These are phyloP conservation scores for Merluccius polli DNA, from an alignment of 2,797 vertebrate genomes.

Conservation along the genomic window DNA sequence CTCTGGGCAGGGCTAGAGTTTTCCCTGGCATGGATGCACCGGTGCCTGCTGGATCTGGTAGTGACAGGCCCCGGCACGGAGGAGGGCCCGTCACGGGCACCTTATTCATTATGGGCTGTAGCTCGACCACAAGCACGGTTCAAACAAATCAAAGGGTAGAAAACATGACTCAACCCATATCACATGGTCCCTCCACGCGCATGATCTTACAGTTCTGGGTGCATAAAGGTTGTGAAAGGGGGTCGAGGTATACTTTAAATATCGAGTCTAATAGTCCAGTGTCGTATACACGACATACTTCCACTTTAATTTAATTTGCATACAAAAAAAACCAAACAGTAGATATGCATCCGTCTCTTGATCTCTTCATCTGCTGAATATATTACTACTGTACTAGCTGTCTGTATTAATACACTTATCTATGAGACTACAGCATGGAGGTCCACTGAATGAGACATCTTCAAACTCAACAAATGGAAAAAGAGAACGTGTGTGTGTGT, in stretches of 20 bases:
- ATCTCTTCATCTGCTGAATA: background rate
- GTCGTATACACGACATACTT: background rate
- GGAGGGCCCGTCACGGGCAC: conserved; percentile 36
- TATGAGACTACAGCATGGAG: background rate
- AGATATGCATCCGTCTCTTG: too few species aligned
- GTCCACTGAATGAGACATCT: background rate
- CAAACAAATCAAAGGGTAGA: background rate
- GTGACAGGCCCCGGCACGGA: conserved; percentile 40
- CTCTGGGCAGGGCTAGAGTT: conserved; percentile 55
- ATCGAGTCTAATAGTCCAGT: background rate
- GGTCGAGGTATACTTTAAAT: background rate
- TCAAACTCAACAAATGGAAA: background rate
- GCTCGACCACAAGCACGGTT: background rate
- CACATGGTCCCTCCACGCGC: background rate
- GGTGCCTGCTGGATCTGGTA: conserved; percentile 43
- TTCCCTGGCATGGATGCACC: conserved; percentile 54
- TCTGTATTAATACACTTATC: background rate
- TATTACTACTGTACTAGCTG: background rate
- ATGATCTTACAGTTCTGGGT: background rate
- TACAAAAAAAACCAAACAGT: too few species aligned
- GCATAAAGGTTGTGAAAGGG: background rate
- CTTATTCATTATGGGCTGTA: background rate
- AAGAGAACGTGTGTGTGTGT: background rate
- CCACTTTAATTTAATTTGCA: too few species aligned
- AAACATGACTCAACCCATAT: background rate